A percentile compares a stretch with the other conserved stretches of the same genome.
These are phyloP conservation scores for Carterocephalus palaemon DNA, from an alignment of 2,888 invertebrate genomes.

Conservation along the genomic window DNA sequence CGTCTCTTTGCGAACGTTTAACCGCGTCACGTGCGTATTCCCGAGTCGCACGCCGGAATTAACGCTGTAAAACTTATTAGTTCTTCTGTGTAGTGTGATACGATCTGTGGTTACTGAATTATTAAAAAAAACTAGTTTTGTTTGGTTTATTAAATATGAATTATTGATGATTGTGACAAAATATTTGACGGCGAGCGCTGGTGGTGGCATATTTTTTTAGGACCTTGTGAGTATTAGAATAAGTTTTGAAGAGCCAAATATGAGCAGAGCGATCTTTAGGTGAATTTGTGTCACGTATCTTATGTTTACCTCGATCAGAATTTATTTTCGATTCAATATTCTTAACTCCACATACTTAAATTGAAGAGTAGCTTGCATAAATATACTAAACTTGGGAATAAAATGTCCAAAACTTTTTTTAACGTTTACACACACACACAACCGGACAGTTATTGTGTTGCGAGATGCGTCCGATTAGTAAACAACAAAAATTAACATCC, in stretches of 20 bases:
- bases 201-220: constrained; percentile 15
- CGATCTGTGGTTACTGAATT: background rate
- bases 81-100: constrained; percentile 1
- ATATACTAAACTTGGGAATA: no score
- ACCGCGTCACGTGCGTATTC: constrained; percentile 5
- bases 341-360: no score
- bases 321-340: no score
- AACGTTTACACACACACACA: no score
- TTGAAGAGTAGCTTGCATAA: no score
- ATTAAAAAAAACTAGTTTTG: constrained; percentile 2
- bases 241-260: constrained; percentile 12
- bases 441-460: no score
- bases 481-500: no score
- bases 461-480: no score
- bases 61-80: background rate
- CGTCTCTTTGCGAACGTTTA: background rate
- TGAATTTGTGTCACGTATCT: no score
- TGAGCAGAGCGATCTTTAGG: background rate
- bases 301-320: no score
- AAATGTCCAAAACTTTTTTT: no score
- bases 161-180: constrained; percentile 22
- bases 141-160: constrained; percentile 10
- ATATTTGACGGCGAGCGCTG: constrained; percentile 3
- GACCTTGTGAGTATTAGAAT: constrained; percentile 21
- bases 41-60: background rate